These are phyloP conservation scores for Elachura formosa DNA, from an alignment of 2,113 vertebrate species.

Conservation along the genomic window DNA sequence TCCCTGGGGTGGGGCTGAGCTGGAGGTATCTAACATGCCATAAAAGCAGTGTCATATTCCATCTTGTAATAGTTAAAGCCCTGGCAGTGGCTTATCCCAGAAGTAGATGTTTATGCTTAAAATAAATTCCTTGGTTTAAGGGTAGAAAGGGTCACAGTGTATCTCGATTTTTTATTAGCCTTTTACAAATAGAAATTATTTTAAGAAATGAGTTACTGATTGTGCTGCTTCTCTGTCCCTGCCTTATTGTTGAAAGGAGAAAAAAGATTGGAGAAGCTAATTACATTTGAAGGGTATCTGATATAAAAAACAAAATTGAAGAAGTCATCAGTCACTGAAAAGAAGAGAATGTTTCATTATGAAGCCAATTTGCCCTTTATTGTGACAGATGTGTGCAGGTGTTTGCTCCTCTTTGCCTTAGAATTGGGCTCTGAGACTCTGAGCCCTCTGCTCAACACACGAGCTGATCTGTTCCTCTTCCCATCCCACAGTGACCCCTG, in stretches of 20 bases:
- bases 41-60: neutral
- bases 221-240: neutral
- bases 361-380: constrained; percentile 4
- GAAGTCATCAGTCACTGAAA: neutral
- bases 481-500: neutral
- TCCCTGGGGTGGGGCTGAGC: neutral
- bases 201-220: neutral
- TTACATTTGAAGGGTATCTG: neutral
- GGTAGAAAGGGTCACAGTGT: neutral
- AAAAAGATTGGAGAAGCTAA: neutral
- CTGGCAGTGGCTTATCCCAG: neutral
- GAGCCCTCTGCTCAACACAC: neutral
- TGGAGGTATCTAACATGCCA: neutral
- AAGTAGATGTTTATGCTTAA: neutral
- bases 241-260: neutral
- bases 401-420: neutral
- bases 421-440: neutral
- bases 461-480: neutral
- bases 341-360: neutral
- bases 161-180: neutral
- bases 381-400: neutral
- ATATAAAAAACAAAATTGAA: neutral
- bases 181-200: neutral
- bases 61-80: neutral
- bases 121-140: neutral